Evolutionary conservation across 2,113 vertebrate species (phyloP).

Genomic region (Cyprichromis sp.): DNA sequence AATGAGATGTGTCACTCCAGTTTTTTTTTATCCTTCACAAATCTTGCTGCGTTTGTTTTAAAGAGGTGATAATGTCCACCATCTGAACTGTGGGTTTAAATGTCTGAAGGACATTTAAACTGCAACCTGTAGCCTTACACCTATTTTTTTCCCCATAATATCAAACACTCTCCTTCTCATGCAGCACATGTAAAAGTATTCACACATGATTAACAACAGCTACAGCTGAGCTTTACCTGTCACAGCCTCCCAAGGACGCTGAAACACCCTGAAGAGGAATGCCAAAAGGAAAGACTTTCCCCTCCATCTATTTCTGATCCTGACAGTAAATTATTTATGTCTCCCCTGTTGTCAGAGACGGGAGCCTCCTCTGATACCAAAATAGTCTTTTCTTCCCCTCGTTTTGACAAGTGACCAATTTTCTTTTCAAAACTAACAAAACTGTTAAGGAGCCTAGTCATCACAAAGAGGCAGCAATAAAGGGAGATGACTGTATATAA

Average conservation of each 20-base stretch:
- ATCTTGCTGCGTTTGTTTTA: background rate
- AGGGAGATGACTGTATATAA: background rate
- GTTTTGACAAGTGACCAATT: conserved; percentile 14
- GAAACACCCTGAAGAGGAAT: background rate
- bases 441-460: conserved; percentile 13
- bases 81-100: background rate
- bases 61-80: conserved; percentile 25
- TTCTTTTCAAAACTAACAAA: conserved; percentile 30
- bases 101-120: conserved; percentile 9
- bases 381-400: conserved; percentile 31
- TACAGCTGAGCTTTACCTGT: conserved; percentile 17
- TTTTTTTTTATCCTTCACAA: background rate
- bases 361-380: conserved; percentile 26
- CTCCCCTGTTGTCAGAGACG: background rate
- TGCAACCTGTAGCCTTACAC: background rate
- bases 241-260: background rate
- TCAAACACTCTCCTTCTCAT: background rate
- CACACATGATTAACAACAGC: background rate
- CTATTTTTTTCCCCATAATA: background rate
- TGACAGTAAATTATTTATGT: conserved; percentile 33
- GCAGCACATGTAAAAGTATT: background rate
- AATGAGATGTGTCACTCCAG: background rate
- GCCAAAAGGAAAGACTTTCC: conserved; percentile 31
- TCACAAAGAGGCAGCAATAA: conserved; percentile 15
- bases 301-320: conserved; percentile 40